Evolutionary conservation across 2,888 invertebrate genomes (phyloP).

Genomic region (Tricholauxania praeusta): DNA sequence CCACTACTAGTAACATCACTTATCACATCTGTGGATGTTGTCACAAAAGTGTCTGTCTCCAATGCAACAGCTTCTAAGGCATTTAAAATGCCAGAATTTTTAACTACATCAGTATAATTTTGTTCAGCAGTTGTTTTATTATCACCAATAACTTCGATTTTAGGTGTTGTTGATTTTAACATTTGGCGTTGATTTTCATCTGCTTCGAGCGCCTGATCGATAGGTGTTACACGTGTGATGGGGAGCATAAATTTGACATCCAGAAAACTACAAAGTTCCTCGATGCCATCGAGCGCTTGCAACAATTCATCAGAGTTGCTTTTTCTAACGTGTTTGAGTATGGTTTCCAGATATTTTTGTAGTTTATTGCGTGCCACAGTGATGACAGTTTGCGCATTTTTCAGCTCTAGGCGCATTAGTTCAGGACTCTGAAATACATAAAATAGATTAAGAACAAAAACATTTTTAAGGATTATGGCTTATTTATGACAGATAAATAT

Average conservation of each 20-base stretch:
- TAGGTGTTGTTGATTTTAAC: conserved; percentile 28
- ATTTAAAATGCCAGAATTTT: neutral
- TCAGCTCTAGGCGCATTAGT: conserved; percentile 65
- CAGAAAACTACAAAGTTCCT: conserved; percentile 66
- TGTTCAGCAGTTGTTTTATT: neutral
- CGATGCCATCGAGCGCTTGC: conserved; percentile 69
- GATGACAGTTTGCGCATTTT: conserved; percentile 68
- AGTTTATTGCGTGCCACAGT: conserved; percentile 68
- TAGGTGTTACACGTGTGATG: conserved; percentile 53
- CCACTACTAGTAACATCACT: neutral
- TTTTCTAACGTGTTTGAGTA: conserved; percentile 60
- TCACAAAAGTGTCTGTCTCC: neutral
- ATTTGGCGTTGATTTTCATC: conserved; percentile 60
- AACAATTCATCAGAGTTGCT: conserved; percentile 59
- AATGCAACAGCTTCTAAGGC: conserved; percentile 5
- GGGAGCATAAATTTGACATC: conserved; percentile 64
- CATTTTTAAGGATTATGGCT: no score
- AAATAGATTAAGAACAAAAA: conserved; percentile 13
- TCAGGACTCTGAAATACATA: conserved; percentile 65
- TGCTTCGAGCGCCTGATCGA: conserved; percentile 67
- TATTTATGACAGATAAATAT: no score
- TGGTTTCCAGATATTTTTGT: conserved; percentile 64
- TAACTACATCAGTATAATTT: neutral
- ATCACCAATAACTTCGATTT: conserved; percentile 8
- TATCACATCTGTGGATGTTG: neutral